phyloP scores from a whole-genome alignment of 2,888 invertebrate genomes.

The Bedellia somnulentella region DNA sequence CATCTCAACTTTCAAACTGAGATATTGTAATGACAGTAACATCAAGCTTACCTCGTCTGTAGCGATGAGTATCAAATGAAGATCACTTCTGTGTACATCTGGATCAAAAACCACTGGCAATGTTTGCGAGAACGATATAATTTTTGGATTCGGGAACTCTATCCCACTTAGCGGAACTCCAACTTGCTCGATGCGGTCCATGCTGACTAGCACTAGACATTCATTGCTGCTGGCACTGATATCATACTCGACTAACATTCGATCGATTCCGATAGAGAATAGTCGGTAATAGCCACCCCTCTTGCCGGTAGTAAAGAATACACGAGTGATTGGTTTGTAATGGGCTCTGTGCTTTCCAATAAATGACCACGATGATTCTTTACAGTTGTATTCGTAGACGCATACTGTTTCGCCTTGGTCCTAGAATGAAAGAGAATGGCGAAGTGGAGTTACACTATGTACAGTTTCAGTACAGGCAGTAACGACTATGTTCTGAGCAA shows the following conservation, averaged over 20 bases:
- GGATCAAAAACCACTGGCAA: constrained; percentile 20
- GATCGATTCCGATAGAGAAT: constrained; percentile 14
- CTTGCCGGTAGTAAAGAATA: constrained; percentile 54
- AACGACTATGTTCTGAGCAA: no score
- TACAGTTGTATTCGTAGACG: constrained; percentile 40
- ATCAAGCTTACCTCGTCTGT: constrained; percentile 65
- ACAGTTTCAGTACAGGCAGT: no score
- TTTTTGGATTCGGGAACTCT: constrained; percentile 28
- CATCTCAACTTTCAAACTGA: no score
- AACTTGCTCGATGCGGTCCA: constrained; percentile 65
- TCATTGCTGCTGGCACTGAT: constrained; percentile 41
- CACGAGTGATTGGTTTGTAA: constrained; percentile 54
- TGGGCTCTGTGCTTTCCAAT: constrained; percentile 66
- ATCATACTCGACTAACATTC: constrained; percentile 53
- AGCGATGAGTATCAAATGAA: constrained; percentile 55
- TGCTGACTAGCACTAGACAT: constrained; percentile 33
- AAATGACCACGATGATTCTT: constrained; percentile 42
- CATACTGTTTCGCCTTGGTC: constrained; percentile 53
- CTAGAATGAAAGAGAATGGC: no score
- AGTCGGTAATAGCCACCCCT: constrained; percentile 40
- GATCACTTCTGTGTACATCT: constrained; percentile 17
- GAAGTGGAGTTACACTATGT: no score
- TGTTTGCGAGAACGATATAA: no score
- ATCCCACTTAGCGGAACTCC: constrained; percentile 58
- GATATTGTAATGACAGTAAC: no score